phyloP scores from a whole-genome alignment of 2,888 invertebrate genomes.

The Boloria euphrosyne region DNA sequence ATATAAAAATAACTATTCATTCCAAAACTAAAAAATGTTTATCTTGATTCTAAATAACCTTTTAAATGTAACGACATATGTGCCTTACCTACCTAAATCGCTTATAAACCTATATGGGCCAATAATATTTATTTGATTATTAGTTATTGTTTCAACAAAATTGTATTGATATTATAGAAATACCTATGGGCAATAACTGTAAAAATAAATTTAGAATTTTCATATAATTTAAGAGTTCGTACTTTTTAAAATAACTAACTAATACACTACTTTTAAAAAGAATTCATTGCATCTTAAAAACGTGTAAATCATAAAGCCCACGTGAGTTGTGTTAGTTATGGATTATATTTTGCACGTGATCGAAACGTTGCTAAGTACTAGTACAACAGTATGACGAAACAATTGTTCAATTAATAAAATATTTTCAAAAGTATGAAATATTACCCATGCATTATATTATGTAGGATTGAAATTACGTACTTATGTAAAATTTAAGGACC shows the following conservation, averaged over 20 bases:
- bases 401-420: slow-evolving; percentile 14
- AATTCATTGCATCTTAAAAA: slow-evolving; percentile 1
- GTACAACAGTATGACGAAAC: slow-evolving; percentile 33
- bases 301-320: slow-evolving; percentile 18
- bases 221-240: no score
- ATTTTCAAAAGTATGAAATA: background rate
- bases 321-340: slow-evolving; percentile 22
- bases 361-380: slow-evolving; percentile 17
- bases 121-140: no score
- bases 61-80: background rate
- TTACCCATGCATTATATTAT: background rate
- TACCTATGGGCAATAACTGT: no score
- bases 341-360: slow-evolving; percentile 28
- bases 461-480: background rate
- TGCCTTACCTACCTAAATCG: no score
- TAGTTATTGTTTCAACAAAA: no score
- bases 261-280: no score
- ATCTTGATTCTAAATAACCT: background rate
- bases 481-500: slow-evolving; percentile 30
- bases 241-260: no score
- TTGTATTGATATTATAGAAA: no score
- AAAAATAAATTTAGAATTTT: no score
- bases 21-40: background rate
- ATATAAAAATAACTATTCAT: background rate
- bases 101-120: no score